Evolutionary conservation across 92 coral and sea anemone genomes (phyloP), one percentile per base, ranked within the genome.

Genomic region (Porites lobata): DNA sequence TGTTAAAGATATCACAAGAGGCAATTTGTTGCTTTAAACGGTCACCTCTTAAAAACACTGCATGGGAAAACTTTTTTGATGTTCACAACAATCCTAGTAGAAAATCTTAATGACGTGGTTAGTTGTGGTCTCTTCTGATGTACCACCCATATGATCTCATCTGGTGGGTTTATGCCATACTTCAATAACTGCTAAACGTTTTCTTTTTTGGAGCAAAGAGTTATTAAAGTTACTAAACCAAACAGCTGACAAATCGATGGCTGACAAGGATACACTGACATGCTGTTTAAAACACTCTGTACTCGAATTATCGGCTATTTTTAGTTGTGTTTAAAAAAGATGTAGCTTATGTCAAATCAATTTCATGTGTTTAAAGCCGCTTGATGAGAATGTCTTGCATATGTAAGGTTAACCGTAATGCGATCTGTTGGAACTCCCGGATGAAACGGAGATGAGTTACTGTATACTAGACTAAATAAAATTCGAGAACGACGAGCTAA

Each of bases 1-100:
- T 62, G 87, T 84, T 69, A 84, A 26, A 84, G 87, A 84, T 84
- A 84, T 84, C 87, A 84, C 61, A 72, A 84, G 81, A 65, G 24
- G 81, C 73, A 62, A 84, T 73, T 84, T 84, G 80, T 84, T 84
- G 64, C 62, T 73, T 56, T 83, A 84, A 73, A 84, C 80, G 87
- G 61, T 53, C 87, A 22, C 62, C 80, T 83, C 72, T 84, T 72
- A 72, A 73, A 38, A 82, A 47, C 81, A 65, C 81, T 72, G 73
- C 87, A 26, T 73, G 87, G 50, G 64, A 20, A 65, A 51, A 38
- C 26, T 65, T 12, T 53, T 57, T 38, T 38, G 47, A 38, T 5
- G 4, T 38, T 38, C 47, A 38, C 6, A 38, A 38, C 47, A 38
- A 38, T 38, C 47, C 6, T 38, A 38, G 47, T 38, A 38, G 47